Evolutionary conservation across 2,797 vertebrate genomes (phyloP), one percentile per base, ranked within the genome.

Genomic region (Mus caroli): DNA sequence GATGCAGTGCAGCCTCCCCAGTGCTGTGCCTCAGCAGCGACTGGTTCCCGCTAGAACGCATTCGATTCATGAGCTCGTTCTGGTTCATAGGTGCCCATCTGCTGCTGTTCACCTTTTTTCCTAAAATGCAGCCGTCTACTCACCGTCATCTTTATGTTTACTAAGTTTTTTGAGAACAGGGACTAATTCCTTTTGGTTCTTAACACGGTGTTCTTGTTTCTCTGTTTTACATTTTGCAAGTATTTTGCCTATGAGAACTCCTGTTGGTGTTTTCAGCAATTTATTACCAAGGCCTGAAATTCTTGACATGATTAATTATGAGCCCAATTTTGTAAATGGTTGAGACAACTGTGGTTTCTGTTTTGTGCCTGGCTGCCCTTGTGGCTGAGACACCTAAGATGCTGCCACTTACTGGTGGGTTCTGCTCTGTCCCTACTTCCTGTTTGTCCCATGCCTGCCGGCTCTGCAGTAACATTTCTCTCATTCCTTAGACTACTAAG

Each of bases 261-360:
- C 24, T 78, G 43, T 37, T 73, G 28, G 6, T 31, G 43, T 67
- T 62, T 88, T 79, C 12, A 77, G 50, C 76, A 77, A 7, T 84
- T 37, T 78, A 83, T 46, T 15, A 26, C 56, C 54, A 73, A 19
- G 62, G 10, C 28, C 78, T 88, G 54, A 82, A 92, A 26, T 67
- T 83, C 90, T 89, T 46, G 67, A 62, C 40, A 2, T 43, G 56
- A 84, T 26, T 88, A 85, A 73, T 78, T 46, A 88, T 79, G 24
- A 94, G 79, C 89, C 60, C 56, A 67, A 22, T 67, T 75, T 92
- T 94, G 56, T 78, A 62, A 96, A 43, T 76, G 50, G 12, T 85
- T 92, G n/a, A 13, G 28, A 75, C 14, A 58, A 8, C 31, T 92
- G 91, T 77, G 46, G 1, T 31, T 91, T 54, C 28, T 56, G 11